These are phyloP conservation scores for Mythimna vitellina DNA, from an alignment of 2,888 invertebrate genomes.

Conservation along the genomic window DNA sequence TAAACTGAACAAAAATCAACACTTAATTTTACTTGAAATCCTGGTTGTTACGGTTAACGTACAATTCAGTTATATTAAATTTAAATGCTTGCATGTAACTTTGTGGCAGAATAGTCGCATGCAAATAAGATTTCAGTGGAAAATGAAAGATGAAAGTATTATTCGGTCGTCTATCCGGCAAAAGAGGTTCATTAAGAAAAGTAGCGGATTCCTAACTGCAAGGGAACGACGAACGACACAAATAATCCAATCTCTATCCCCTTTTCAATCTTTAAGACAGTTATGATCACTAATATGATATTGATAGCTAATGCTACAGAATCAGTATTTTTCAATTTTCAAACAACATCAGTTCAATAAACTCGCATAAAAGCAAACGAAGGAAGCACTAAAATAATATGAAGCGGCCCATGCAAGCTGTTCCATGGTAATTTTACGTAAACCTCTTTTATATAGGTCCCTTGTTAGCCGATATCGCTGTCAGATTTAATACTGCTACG, in stretches of 20 bases:
- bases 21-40: background rate
- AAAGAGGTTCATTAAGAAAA: slow-evolving; percentile 44
- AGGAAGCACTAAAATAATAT: slow-evolving; percentile 10
- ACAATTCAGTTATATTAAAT: background rate
- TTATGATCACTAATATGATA: background rate
- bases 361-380: background rate
- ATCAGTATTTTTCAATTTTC: background rate
- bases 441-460: slow-evolving; percentile 22
- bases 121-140: slow-evolving; percentile 33
- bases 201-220: slow-evolving; percentile 9
- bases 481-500: slow-evolving; percentile 37
- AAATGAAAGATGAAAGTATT: slow-evolving; percentile 29
- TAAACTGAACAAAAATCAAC: no score
- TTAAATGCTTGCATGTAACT: slow-evolving; percentile 1
- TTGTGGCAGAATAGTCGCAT: slow-evolving; percentile 4
- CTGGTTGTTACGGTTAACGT: background rate
- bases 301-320: background rate
- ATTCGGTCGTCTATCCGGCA: slow-evolving; percentile 27
- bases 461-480: slow-evolving; percentile 15
- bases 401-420: slow-evolving; percentile 19
- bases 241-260: slow-evolving; percentile 24
- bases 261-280: slow-evolving; percentile 12
- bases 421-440: slow-evolving; percentile 33
- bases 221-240: slow-evolving; percentile 5
- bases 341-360: background rate